Conservation (phyloP, 2,888 invertebrate species). For the Microlaimidae sp. region DNA sequence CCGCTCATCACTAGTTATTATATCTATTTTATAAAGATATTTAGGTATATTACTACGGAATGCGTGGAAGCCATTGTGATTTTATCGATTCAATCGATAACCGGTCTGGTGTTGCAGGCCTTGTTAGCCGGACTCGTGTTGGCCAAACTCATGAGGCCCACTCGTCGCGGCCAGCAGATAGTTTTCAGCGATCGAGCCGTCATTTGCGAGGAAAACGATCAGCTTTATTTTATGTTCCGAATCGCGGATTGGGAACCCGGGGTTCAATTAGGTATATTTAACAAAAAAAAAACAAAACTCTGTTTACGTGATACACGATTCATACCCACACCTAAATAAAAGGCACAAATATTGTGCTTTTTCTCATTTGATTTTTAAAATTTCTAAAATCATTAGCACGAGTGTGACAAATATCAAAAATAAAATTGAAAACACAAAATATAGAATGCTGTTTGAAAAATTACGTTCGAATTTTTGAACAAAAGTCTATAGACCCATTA, state of each 20-base stretch:
- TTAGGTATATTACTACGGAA: constrained; percentile 1
- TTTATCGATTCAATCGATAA: neutral
- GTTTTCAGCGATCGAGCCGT: constrained; percentile 2
- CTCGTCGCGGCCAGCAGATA: constrained; percentile 1
- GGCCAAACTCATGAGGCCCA: constrained; percentile 9
- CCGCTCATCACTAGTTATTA: too few species aligned
- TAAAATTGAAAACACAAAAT: too few species aligned
- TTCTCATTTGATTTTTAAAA: too few species aligned
- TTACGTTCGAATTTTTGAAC: too few species aligned
- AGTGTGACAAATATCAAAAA: too few species aligned
- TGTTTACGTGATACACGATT: too few species aligned
- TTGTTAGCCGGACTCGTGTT: constrained; percentile 2
- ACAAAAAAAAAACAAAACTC: neutral
- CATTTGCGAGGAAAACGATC: neutral
- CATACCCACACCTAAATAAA: too few species aligned
- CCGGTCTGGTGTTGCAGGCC: constrained; percentile 1
- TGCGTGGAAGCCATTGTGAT: neutral
- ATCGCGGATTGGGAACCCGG: constrained; percentile 1
- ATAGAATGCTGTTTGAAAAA: too few species aligned
- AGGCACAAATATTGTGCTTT: too few species aligned
- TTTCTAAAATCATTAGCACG: too few species aligned
- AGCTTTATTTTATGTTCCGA: constrained; percentile 4
- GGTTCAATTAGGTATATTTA: neutral
- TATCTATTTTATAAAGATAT: too few species aligned
- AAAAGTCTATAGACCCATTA: too few species aligned